Evolutionary conservation across 2,113 vertebrate genomes (phyloP), one percentile per base, ranked within the genome.

Genomic region (Coptodon rendalli): DNA sequence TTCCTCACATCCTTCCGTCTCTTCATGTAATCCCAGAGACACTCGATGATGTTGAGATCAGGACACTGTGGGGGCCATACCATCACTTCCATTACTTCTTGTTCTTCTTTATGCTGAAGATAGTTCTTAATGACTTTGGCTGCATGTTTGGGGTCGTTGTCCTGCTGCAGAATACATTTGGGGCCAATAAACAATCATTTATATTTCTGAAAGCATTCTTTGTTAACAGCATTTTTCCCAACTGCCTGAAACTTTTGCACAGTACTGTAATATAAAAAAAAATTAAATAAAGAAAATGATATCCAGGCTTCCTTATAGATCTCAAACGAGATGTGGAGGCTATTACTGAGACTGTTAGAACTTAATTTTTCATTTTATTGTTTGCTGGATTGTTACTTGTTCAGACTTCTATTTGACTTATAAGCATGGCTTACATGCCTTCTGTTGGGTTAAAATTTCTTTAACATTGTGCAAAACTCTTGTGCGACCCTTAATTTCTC

Each of bases 51-150:
- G 56, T 9, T 9, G 13, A 59, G 13, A 31, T 59, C 56, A 59
- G 27, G 56, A 17, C 13, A 31, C 56, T 0, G 27, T 29, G 13
- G 56, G 13, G 56, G 56, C 24, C 7, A 0, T 0, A 13, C 0
- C 22, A 27, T 56, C 22, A 59, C 56, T 59, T 29, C 56, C 27
- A 59, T 2, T 29, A 29, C 56, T 0, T 9, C 14, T 31, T 31
- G 56, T 1, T 31, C 24, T 29, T 29, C 0, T 17, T 31, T 6
- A 59, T 9, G 27, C 7, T 59, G 3, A 59, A 59, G 56, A 59
- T 9, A 29, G 56, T 29, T 29, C 24, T 59, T 59, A 59, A 59
- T 0, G 56, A 29, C 7, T 0, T 57, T 29, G 24, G 24, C 7
- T 59, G 1, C 0, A 29, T 59, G 56, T 59, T 29, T 9, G 56